Evolutionary conservation across 2,113 vertebrate genomes (phyloP).

Genomic region (Apistogramma diplotaenia): DNA sequence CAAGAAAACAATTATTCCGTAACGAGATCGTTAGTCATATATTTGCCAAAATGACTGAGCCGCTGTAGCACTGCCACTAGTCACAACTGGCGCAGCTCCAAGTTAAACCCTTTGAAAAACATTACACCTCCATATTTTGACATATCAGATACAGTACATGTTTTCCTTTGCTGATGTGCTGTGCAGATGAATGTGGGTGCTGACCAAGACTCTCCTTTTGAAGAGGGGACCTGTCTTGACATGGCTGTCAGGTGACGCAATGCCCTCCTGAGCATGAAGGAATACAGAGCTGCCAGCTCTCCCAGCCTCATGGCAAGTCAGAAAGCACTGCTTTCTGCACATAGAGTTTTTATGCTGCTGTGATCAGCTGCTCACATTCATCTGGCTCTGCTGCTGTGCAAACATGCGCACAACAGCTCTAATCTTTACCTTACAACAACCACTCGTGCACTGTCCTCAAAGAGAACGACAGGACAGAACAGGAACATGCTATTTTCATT

Average conservation of each 20-base stretch:
- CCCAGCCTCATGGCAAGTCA: not conserved
- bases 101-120: not conserved
- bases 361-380: not conserved
- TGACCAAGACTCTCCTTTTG: constrained; percentile 20
- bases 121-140: not conserved
- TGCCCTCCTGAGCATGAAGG: not conserved
- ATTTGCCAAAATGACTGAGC: not conserved
- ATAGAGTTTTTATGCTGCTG: not conserved
- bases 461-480: constrained; percentile 50
- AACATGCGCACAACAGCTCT: not conserved
- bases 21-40: not conserved
- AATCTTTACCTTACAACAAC: not conserved
- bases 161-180: not conserved
- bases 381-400: not conserved
- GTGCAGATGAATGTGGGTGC: constrained; percentile 27
- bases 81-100: not conserved
- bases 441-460: not conserved
- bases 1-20: not conserved
- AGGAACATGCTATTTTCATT: constrained; percentile 46
- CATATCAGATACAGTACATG: not conserved
- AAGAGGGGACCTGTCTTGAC: constrained; percentile 33
- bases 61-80: not conserved
- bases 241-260: constrained; percentile 14
- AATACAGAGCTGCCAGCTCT: not conserved
- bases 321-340: not conserved